These are phyloP conservation scores for Aphelinus certus DNA, from an alignment of 1,140 invertebrate genomes.

Conservation along the genomic window DNA sequence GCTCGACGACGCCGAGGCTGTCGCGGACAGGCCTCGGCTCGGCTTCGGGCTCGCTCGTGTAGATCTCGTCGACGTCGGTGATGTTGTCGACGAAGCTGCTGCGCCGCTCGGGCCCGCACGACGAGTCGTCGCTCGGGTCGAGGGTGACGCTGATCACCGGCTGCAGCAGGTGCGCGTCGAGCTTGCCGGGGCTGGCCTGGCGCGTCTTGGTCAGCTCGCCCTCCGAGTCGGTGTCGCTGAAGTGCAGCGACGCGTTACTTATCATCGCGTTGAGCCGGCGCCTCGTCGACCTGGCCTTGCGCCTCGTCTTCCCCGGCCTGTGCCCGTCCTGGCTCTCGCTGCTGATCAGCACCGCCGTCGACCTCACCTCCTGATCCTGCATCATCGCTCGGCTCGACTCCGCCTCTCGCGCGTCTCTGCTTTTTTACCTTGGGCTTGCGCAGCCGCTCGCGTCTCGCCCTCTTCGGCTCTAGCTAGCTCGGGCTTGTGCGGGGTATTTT, in stretches of 20 bases:
- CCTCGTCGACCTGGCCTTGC: slow-evolving; percentile 57
- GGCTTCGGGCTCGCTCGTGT: slow-evolving; percentile 53
- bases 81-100: slow-evolving; percentile 54
- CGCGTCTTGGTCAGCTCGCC: slow-evolving; percentile 53
- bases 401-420: no score
- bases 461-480: slow-evolving; percentile 14
- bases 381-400: neutral
- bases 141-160: slow-evolving; percentile 57
- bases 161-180: slow-evolving; percentile 24
- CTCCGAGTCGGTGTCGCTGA: slow-evolving; percentile 63
- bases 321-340: neutral
- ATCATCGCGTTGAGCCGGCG: slow-evolving; percentile 59
- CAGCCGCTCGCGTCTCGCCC: no score
- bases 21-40: neutral
- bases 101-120: slow-evolving; percentile 39
- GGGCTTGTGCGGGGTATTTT: slow-evolving; percentile 23
- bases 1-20: slow-evolving; percentile 42
- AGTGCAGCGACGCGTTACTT: slow-evolving; percentile 60
- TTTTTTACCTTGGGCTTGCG: neutral
- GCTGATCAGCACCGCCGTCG: neutral
- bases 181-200: slow-evolving; percentile 3
- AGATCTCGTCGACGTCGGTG: slow-evolving; percentile 62
- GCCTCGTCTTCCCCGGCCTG: slow-evolving; percentile 52
- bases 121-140: slow-evolving; percentile 42
- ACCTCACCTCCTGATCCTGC: slow-evolving; percentile 8